Conservation (phyloP, 2,113 vertebrate species). For the Pelecanus crispus region DNA sequence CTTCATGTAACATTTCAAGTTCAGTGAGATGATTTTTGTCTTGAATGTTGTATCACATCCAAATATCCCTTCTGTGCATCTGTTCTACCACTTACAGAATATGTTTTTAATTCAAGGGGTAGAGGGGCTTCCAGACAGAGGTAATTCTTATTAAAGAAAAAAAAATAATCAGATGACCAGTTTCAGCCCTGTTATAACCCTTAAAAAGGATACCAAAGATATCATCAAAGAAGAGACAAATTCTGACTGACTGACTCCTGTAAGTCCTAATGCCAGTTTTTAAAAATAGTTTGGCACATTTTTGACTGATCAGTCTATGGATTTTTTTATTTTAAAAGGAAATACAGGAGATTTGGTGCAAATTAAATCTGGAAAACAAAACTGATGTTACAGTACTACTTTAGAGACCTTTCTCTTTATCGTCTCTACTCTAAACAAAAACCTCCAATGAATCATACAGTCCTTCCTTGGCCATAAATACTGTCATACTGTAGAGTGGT, state of each 20-base stretch:
- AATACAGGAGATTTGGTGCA: not conserved
- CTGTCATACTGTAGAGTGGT: not conserved
- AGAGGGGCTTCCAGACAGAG: not conserved
- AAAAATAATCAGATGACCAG: not conserved
- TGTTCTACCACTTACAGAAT: not conserved
- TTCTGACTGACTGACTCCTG: not conserved
- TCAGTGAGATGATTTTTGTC: not conserved
- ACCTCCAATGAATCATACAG: not conserved
- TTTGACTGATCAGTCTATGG: not conserved
- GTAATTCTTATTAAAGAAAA: not conserved
- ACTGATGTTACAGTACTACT: not conserved
- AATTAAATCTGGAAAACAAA: not conserved
- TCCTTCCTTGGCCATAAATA: constrained; percentile 20
- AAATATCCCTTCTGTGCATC: not conserved
- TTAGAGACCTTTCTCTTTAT: not conserved
- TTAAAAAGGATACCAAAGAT: not conserved
- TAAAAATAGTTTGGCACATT: not conserved
- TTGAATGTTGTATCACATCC: not conserved
- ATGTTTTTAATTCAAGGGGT: not conserved
- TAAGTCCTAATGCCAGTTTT: not conserved
- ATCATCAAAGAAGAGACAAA: not conserved
- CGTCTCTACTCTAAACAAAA: not conserved
- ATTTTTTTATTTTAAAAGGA: not conserved
- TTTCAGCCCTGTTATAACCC: not conserved
- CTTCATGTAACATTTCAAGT: not conserved